Evolutionary conservation across 2,888 invertebrate genomes (phyloP).

Genomic region (Macropis europaea): DNA sequence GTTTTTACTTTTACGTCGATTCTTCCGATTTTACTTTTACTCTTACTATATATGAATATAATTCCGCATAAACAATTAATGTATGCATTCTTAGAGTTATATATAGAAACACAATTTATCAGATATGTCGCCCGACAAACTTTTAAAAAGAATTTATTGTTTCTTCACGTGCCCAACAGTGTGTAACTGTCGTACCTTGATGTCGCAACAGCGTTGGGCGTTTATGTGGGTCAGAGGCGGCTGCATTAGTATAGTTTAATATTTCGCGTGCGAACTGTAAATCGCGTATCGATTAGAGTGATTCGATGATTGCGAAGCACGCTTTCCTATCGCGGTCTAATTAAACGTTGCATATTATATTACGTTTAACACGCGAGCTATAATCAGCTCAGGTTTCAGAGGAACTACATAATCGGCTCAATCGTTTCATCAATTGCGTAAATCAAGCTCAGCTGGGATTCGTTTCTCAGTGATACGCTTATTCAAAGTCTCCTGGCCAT

Average conservation of each 20-base stretch:
- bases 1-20: no score
- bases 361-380: not conserved
- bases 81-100: not conserved
- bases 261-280: slow-evolving; percentile 25
- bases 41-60: no score
- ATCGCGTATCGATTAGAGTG: slow-evolving; percentile 21
- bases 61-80: not conserved
- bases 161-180: not conserved
- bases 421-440: no score
- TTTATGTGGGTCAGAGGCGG: not conserved
- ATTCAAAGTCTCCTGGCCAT: no score
- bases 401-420: no score
- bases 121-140: not conserved
- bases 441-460: no score
- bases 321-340: slow-evolving; percentile 14
- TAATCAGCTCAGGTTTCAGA: no score
- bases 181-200: not conserved
- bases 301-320: not conserved
- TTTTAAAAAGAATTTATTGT: not conserved
- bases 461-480: no score
- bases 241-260: not conserved
- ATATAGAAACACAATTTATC: not conserved
- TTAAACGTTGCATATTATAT: slow-evolving; percentile 3
- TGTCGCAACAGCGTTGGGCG: not conserved
- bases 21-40: no score